These are phyloP conservation scores for Bufotes viridis DNA, from an alignment of 2,797 vertebrate species.

Conservation along the genomic window DNA sequence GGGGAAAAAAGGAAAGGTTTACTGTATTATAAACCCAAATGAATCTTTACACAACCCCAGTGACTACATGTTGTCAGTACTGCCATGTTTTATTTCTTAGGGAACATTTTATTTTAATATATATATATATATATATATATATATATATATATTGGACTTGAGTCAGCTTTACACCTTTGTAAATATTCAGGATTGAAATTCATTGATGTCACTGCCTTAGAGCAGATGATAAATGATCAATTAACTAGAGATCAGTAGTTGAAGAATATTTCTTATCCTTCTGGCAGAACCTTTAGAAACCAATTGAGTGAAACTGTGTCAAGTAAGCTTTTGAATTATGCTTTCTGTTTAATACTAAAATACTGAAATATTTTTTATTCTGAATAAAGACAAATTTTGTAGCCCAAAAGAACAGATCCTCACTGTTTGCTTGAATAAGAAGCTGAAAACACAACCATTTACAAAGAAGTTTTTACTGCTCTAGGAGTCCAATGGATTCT, in stretches of 20 bases:
- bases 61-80: not conserved
- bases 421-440: not conserved
- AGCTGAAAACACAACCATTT: not conserved
- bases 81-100: conserved; percentile 8
- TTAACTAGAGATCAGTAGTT: conserved; percentile 18
- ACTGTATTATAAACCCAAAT: not conserved
- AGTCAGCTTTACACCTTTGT: conserved; percentile 25
- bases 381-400: not conserved
- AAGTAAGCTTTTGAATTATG: not conserved
- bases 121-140: not conserved
- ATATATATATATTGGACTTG: not conserved
- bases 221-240: conserved; percentile 42
- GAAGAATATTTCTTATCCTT: conserved; percentile 6
- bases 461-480: not conserved
- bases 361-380: not conserved
- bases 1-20: conserved; percentile 19
- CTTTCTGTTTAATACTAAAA: not conserved
- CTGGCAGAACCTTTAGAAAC: not conserved
- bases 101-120: conserved; percentile 20
- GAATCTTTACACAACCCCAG: not conserved
- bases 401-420: not conserved
- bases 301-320: not conserved
- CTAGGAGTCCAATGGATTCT: not conserved
- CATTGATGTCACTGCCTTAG: conserved; percentile 28
- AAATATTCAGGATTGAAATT: conserved; percentile 22